These are phyloP conservation scores for Agelastica alni DNA, from an alignment of 2,888 invertebrate species.

Conservation along the genomic window DNA sequence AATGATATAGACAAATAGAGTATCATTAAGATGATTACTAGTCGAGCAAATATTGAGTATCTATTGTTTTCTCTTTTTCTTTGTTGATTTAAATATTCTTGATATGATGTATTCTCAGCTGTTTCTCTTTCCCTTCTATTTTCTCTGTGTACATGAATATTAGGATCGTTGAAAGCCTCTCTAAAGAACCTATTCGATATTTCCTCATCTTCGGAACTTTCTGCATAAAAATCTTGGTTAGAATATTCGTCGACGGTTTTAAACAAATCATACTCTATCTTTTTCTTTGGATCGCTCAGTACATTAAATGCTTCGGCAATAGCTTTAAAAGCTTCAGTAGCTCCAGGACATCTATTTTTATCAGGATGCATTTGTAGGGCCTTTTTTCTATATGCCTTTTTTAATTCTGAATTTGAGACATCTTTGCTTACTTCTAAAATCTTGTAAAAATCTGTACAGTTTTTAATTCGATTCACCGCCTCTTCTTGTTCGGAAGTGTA, in stretches of 20 bases:
- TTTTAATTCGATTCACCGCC: slow-evolving; percentile 66
- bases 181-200: slow-evolving; percentile 99
- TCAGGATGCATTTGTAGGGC: slow-evolving; percentile 94
- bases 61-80: slow-evolving; percentile 61
- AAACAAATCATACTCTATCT: slow-evolving; percentile 90
- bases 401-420: slow-evolving; percentile 86
- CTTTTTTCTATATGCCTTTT: slow-evolving; percentile 89
- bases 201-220: slow-evolving; percentile 96
- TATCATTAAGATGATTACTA: slow-evolving; percentile 90
- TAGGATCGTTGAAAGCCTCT: slow-evolving; percentile 71
- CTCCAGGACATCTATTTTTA: slow-evolving; percentile 96
- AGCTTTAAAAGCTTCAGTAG: slow-evolving; percentile 94
- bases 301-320: slow-evolving; percentile 87
- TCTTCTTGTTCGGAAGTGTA: slow-evolving; percentile 78
- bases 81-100: slow-evolving; percentile 46
- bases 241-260: slow-evolving; percentile 75
- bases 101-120: slow-evolving; percentile 42
- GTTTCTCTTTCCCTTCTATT: slow-evolving; percentile 63
- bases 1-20: slow-evolving; percentile 94
- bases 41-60: slow-evolving; percentile 77
- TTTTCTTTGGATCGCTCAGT: slow-evolving; percentile 88
- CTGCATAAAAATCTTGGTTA: slow-evolving; percentile 89
- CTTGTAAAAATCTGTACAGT: slow-evolving; percentile 96
- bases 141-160: slow-evolving; percentile 69
- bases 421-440: slow-evolving; percentile 86